A percentile compares a stretch with the other conserved stretches of the same genome.
These are phyloP conservation scores for Dendronephthya gigantea DNA, from an alignment of 64 coral and sea anemone species.

Conservation along the genomic window DNA sequence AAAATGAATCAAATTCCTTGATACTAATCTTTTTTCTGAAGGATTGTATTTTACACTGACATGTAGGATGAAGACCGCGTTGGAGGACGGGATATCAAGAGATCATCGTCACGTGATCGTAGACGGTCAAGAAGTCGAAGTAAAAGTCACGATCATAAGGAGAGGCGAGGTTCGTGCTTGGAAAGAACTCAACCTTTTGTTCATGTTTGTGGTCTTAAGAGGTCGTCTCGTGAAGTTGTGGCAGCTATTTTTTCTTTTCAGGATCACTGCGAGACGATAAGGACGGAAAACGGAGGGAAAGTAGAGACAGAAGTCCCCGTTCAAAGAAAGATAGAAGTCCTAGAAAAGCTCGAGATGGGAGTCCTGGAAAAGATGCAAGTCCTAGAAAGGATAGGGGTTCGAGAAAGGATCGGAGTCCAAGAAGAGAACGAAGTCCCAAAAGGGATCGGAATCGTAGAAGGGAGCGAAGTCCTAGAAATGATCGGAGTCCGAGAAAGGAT, in stretches of 20 bases:
- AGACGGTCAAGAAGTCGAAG: conserved; percentile 6
- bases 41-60: neutral
- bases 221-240: neutral
- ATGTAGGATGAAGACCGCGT: conserved; percentile 1
- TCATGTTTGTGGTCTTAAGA: neutral
- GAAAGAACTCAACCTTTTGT: neutral
- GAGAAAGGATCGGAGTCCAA: neutral
- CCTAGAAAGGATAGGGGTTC: neutral
- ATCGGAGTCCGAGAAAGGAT: no score
- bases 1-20: neutral
- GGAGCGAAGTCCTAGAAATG: no score
- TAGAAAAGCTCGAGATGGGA: neutral
- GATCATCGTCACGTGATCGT: neutral
- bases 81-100: neutral
- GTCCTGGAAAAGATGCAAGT: neutral
- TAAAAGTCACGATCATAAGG: neutral
- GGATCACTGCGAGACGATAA: neutral
- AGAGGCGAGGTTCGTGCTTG: neutral
- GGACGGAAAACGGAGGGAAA: neutral
- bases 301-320: neutral
- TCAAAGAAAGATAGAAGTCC: neutral
- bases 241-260: neutral
- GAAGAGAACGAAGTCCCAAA: no score
- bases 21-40: conserved; percentile 23
- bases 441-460: no score